These are phyloP conservation scores for Batillaria attramentaria DNA, from an alignment of 1,140 invertebrate species.

Conservation along the genomic window DNA sequence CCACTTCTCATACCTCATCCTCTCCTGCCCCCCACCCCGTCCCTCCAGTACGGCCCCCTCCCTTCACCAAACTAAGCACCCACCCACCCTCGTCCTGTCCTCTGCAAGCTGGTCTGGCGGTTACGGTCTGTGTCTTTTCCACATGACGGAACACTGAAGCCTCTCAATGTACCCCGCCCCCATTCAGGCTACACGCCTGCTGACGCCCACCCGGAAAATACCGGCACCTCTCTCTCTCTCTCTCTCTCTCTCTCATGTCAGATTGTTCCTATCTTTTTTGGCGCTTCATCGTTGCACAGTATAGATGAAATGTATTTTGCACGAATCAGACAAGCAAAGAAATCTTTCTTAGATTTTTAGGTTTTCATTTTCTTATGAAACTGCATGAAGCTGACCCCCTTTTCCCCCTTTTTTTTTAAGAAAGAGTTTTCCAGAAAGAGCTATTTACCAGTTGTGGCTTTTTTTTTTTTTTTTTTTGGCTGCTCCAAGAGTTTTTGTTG, in stretches of 20 bases:
- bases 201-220: neutral
- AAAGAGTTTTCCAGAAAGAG: no score
- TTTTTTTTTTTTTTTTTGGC: neutral
- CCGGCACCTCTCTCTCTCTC: conserved; percentile 4
- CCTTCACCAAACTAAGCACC: neutral
- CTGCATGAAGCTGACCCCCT: neutral
- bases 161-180: neutral
- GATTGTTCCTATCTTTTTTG: neutral
- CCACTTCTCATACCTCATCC: neutral
- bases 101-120: neutral
- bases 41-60: neutral
- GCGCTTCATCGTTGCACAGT: neutral
- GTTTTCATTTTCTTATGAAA: neutral
- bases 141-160: neutral
- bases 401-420: conserved; percentile 3
- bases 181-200: neutral
- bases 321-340: neutral
- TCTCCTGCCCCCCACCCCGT: neutral
- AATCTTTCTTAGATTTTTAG: neutral
- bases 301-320: neutral
- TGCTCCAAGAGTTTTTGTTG: no score
- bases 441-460: no score
- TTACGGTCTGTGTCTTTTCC: neutral
- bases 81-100: neutral
- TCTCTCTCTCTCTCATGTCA: conserved; percentile 6